phyloP scores from a whole-genome alignment of 2,797 vertebrate genomes.

The Sylvilagus floridanus region DNA sequence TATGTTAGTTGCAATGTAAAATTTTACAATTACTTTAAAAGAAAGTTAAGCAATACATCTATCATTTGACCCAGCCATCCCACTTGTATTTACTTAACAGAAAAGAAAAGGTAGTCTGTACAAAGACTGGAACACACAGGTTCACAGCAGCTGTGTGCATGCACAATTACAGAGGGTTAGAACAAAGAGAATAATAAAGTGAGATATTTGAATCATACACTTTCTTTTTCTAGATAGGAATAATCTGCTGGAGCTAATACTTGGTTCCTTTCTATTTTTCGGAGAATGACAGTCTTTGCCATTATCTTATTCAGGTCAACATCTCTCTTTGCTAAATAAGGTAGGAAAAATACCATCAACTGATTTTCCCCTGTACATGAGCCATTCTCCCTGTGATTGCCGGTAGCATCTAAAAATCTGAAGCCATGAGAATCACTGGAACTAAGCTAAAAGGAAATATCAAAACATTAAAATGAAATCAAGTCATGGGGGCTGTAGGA shows the following conservation, averaged over 20 bases:
- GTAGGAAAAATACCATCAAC: neutral
- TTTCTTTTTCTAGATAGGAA: constrained; percentile 14
- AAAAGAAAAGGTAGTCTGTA: neutral
- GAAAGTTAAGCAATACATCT: neutral
- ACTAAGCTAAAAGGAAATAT: neutral
- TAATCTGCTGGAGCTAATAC: constrained; percentile 25
- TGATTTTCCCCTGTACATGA: neutral
- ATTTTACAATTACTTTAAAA: neutral
- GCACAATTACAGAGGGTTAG: neutral
- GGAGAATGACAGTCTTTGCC: neutral
- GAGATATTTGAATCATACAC: neutral
- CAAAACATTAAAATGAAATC: no score
- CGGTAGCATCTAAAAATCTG: constrained; percentile 23
- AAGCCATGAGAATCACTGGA: neutral
- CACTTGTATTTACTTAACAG: neutral
- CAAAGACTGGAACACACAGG: neutral
- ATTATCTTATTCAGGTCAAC: neutral
- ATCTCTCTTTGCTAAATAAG: constrained; percentile 18
- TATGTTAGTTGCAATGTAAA: neutral
- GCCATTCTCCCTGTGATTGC: neutral
- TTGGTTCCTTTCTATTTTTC: neutral
- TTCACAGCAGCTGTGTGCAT: neutral
- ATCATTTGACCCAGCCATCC: no score
- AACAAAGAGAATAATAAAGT: neutral
- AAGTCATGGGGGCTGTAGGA: neutral